Percentiles rank a stretch among this genome's conserved stretches.
Conservation (phyloP, 2,113 vertebrate genomes). For the Anguilla japonica region DNA sequence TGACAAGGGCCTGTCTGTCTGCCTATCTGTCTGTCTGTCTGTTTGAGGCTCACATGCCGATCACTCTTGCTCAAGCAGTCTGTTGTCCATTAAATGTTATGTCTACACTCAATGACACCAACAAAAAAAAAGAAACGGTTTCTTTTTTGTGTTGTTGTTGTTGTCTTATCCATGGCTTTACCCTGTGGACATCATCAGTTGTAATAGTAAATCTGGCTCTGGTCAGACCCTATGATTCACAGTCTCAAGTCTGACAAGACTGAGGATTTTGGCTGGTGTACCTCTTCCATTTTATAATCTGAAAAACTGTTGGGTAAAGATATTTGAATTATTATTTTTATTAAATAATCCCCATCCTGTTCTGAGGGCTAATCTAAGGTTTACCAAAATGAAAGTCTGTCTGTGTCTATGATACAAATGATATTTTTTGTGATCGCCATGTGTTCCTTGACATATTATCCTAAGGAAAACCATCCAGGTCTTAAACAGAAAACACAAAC, state of each 20-base stretch:
- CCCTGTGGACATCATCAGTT: not conserved
- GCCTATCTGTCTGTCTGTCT: no score
- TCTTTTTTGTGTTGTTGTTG: not conserved
- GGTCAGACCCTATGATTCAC: constrained; percentile 18
- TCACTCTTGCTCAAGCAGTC: not conserved
- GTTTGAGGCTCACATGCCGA: not conserved
- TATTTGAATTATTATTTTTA: constrained; percentile 31
- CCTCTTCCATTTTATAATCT: constrained; percentile 26
- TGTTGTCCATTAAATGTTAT: not conserved
- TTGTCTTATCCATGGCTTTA: not conserved
- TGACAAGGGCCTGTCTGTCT: not conserved
- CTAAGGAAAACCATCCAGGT: not conserved
- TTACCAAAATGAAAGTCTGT: not conserved
- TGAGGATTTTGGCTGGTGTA: constrained; percentile 12
- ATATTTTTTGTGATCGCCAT: not conserved
- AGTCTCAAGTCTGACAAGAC: constrained; percentile 18
- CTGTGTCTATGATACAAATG: not conserved
- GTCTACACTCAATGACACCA: not conserved
- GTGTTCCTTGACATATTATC: not conserved
- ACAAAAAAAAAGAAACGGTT: not conserved
- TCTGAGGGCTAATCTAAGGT: constrained; percentile 20
- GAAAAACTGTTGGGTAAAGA: constrained; percentile 31
- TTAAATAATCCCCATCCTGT: constrained; percentile 40
- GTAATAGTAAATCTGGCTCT: constrained; percentile 13
- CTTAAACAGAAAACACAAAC: not conserved